phyloP scores from a whole-genome alignment of 2,797 vertebrate genomes.

The Cephalopachus bancanus region DNA sequence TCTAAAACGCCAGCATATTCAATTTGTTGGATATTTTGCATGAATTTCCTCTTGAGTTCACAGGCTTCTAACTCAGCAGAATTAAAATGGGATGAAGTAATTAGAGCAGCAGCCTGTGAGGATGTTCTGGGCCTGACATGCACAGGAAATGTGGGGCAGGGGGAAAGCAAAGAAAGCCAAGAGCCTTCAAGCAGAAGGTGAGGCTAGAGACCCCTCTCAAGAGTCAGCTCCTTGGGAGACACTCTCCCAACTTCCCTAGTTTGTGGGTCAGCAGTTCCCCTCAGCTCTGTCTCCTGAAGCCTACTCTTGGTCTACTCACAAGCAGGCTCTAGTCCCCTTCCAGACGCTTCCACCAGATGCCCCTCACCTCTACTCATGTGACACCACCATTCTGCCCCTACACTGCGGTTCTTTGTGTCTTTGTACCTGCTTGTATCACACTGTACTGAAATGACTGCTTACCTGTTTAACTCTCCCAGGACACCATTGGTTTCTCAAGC shows the following conservation, averaged over 20 bases:
- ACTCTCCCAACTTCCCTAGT: neutral
- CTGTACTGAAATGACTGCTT: slow-evolving; percentile 17
- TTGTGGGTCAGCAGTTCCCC: neutral
- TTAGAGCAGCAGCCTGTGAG: slow-evolving; percentile 79
- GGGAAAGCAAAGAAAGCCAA: slow-evolving; percentile 40
- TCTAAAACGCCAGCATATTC: slow-evolving; percentile 79
- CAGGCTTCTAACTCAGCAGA: slow-evolving; percentile 85
- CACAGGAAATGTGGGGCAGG: slow-evolving; percentile 74
- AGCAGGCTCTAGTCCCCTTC: neutral
- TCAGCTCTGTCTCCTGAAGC: slow-evolving; percentile 1
- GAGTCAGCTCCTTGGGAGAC: neutral
- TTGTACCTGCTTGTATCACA: slow-evolving; percentile 7
- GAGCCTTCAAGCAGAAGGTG: neutral
- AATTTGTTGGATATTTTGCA: slow-evolving; percentile 75
- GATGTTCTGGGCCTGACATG: slow-evolving; percentile 70
- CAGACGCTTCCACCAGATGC: neutral
- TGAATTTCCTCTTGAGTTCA: slow-evolving; percentile 83
- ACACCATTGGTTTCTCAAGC: neutral
- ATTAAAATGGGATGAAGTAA: slow-evolving; percentile 85
- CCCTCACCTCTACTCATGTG: neutral
- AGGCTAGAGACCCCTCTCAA: neutral
- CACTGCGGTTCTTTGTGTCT: neutral
- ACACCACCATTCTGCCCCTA: neutral
- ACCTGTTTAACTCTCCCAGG: slow-evolving; percentile 9
- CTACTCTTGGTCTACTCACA: neutral